Base-by-base conservation (phyloP, 2,797 vertebrate genomes). In the Argya squamiceps region DNA sequence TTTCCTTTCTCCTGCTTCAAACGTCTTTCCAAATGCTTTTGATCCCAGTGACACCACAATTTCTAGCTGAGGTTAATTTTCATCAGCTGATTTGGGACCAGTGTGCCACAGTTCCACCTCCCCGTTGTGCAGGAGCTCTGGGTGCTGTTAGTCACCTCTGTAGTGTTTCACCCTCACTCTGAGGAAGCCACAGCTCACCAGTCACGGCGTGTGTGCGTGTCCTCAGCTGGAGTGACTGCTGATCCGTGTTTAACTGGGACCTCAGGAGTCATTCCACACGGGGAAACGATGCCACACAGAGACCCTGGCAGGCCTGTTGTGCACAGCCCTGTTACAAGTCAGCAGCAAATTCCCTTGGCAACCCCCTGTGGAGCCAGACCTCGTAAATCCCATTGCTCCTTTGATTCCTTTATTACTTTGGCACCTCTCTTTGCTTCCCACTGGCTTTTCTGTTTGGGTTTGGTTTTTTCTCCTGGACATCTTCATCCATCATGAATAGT, bases 171-270 rank as follows among this genome's bases (percentile, higher is more conserved):
- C 20, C n/a, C 47, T 44, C 24, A 3, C 24, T 14, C 2, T 21
- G 20, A 23, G 60, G 68, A 64, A 30, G 29, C 1, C 10, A 39
- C 52, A 22, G 41, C 36, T 77, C 17, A 19, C 23, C 13, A 11
- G 26, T 52, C 14, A 4, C 2, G 0, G 10, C 0, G 8, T 17
- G 53, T 16, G 52, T 18, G 26, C 0, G 0, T 29, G 78, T n/a
- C 2, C 46, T 63, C 78, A 26, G 56, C 75, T 18, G 11, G 14
- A 12, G 67, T 0, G 4, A 3, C 47, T 46, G n/a, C n/a, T 80
- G 85, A 47, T 2, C 37, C 0, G 1, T 24, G 21, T 49, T n/a
- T 49, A 29, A 9, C 14, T 12, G 56, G 49, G 67, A 7, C 8
- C 39, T 82, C 30, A 4, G 62, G n/a, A 27, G 16, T 36, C 30